Evolutionary conservation across 2,113 vertebrate species (phyloP).

Genomic region (Aspidoscelis tigris): DNA sequence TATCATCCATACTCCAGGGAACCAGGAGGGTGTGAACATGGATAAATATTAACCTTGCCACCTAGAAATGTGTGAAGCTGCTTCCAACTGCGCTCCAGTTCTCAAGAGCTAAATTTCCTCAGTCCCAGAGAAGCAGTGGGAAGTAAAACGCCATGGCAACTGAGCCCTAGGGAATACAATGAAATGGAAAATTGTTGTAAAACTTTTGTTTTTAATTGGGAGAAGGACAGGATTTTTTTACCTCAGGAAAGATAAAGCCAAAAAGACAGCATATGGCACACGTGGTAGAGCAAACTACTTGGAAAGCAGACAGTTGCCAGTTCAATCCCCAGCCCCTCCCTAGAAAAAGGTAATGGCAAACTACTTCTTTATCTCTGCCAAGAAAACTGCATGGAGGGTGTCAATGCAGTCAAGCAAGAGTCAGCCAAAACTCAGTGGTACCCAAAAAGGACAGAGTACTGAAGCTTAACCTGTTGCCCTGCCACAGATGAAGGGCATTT

Average conservation of each 20-base stretch:
- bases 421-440: no score
- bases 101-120: background rate
- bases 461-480: background rate
- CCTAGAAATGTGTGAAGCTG: background rate
- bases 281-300: background rate
- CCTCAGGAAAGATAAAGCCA: no score
- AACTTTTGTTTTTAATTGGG: background rate
- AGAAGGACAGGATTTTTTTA: no score
- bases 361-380: background rate
- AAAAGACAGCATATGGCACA: no score
- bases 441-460: no score
- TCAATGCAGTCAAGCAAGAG: no score
- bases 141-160: background rate
- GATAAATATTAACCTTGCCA: background rate
- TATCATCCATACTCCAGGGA: background rate
- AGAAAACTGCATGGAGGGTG: no score
- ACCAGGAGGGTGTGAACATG: background rate
- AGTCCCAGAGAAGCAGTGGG: background rate
- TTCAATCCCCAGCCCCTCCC: background rate
- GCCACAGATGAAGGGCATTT: background rate
- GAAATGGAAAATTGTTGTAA: background rate
- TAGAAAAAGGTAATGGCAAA: background rate
- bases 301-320: background rate
- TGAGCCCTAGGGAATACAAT: background rate
- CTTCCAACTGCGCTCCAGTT: background rate